Evolutionary conservation across 1,140 invertebrate species (phyloP), one percentile per base, ranked within the genome.

Genomic region (Heliconius eleuchia): DNA sequence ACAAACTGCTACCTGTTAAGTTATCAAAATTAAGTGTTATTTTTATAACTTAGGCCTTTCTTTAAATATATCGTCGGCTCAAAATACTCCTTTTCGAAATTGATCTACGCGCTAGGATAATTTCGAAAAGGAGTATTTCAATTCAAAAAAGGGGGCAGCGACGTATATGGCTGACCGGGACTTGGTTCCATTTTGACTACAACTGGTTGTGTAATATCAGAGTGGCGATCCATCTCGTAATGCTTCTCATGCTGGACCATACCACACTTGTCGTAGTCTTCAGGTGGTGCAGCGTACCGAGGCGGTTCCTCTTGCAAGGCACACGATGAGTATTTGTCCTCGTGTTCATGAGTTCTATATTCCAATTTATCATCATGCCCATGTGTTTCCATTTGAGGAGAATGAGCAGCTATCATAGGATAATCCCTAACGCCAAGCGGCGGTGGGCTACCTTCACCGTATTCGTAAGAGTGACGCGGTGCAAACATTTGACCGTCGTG

Each of bases 111-210:
- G 52, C 79, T 88, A 90, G 79, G 93, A 92, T 89, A 94, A 93
- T 94, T 95, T 95, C 92, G 94, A 92, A 94, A 95, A 95, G 89
- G 94, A 95, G 94, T 95, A 95, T 95, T 95, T 96, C 96, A 97
- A 95, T 97, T 97, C 95, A 96, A 95, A 96, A 97, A 97, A 96
- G 96, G 96, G 94, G 96, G 96, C 90, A 97, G 92, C 66, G 96
- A 95, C 9, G 96, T 96, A 84, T 96, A 97, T 73, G 94, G 96
- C 87, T 96, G 96, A 8, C 88, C 86, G 16, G 86, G 92, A 81
- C 95, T 95, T 11, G 95, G 95, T 81, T 96, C 96, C 87, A 95
- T 96, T 84, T 96, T 97, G 37, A 96, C 95, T 60, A 96, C 95
- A 1, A 96, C 96, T 57, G 96, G 96, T n/a, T 96, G 93, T 6